Evolutionary conservation across 2,888 invertebrate genomes (phyloP).

Genomic region (Helleia helle): DNA sequence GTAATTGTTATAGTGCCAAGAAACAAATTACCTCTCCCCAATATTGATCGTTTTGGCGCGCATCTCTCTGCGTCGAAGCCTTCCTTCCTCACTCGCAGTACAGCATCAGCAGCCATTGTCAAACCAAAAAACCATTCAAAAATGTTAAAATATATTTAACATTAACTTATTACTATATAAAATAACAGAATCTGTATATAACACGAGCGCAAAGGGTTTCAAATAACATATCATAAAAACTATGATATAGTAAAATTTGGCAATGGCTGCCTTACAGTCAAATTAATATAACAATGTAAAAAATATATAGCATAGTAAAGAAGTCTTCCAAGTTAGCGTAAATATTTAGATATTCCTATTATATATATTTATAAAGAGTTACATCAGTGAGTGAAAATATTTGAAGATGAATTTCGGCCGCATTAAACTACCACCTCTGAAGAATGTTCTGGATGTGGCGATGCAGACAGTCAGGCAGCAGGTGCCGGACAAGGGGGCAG

Average conservation of each 20-base stretch:
- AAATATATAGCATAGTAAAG: constrained; percentile 43
- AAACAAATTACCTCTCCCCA: constrained; percentile 23
- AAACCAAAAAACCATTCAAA: constrained; percentile 35
- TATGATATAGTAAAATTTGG: constrained; percentile 20
- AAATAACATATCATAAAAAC: constrained; percentile 19
- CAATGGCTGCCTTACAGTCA: constrained; percentile 35
- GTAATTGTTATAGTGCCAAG: constrained; percentile 17
- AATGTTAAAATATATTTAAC: constrained; percentile 38
- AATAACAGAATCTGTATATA: background rate
- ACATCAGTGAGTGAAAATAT: constrained; percentile 13
- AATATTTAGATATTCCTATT: constrained; percentile 10
- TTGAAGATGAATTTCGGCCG: constrained; percentile 66
- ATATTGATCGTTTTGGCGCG: constrained; percentile 57
- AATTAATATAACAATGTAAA: constrained; percentile 27
- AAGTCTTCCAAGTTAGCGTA: constrained; percentile 60
- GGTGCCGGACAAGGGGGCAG: constrained; percentile 79
- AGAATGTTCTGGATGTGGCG: constrained; percentile 86
- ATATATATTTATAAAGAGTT: constrained; percentile 2
- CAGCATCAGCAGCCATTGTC: constrained; percentile 45
- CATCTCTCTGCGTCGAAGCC: constrained; percentile 39
- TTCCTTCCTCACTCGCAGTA: constrained; percentile 28
- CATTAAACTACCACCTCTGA: constrained; percentile 80
- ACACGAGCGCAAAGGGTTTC: constrained; percentile 2
- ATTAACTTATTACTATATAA: background rate
- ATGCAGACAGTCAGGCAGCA: constrained; percentile 87